phyloP scores from a whole-genome alignment of 2,797 vertebrate species.

The Amblyopsis hoosieri region DNA sequence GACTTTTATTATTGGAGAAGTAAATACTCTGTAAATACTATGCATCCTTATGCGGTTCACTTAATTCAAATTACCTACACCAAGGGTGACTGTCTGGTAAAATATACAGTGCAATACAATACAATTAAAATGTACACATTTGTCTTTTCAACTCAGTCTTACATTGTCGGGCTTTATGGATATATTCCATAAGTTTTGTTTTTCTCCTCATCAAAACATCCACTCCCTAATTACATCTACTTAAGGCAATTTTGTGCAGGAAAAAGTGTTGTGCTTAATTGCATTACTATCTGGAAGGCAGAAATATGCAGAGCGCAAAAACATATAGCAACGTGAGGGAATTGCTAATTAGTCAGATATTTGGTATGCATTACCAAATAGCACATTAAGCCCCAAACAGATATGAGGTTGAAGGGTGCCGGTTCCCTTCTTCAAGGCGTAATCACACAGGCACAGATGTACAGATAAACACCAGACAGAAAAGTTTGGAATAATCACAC shows the following conservation, averaged over 20 bases:
- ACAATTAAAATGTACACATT: no score
- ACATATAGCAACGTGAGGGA: conserved; percentile 76
- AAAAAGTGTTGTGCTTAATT: conserved; percentile 77
- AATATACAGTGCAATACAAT: no score
- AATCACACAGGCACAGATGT: conserved; percentile 73
- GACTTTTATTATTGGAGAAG: conserved; percentile 8
- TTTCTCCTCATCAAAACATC: conserved; percentile 73
- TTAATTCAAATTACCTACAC: no score
- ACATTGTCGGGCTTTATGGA: conserved; percentile 48
- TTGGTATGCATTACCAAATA: conserved; percentile 75
- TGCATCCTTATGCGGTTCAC: no score
- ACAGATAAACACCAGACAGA: conserved; percentile 55
- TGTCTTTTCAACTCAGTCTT: no score
- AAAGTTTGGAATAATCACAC: conserved; percentile 63
- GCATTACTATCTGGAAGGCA: conserved; percentile 83
- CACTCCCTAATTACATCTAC: conserved; percentile 77
- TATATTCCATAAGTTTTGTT: conserved; percentile 67
- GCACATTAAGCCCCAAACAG: conserved; percentile 54
- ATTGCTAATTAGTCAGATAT: conserved; percentile 80
- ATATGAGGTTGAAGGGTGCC: conserved; percentile 60
- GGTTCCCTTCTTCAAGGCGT: conserved; percentile 56
- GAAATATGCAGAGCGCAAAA: conserved; percentile 79
- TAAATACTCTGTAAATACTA: background rate
- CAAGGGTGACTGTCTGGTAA: no score
- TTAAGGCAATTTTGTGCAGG: conserved; percentile 73